phyloP scores from a whole-genome alignment of 1,140 invertebrate genomes.

The Drosophila subobscura region DNA sequence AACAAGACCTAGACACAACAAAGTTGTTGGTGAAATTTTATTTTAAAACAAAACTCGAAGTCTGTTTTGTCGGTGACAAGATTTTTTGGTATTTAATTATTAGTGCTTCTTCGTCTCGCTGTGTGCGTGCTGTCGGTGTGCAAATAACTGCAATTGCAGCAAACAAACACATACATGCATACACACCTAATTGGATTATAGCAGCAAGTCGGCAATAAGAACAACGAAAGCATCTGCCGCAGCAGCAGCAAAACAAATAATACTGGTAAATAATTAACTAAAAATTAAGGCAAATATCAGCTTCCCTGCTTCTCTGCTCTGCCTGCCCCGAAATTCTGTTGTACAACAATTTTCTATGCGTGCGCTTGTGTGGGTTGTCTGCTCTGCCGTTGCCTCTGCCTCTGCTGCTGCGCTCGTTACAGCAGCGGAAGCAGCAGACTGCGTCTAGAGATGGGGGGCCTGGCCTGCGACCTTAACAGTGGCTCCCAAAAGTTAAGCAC shows the following conservation, averaged over 20 bases:
- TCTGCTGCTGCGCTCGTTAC: not conserved
- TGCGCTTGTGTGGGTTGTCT: conserved; percentile 34
- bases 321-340: conserved; percentile 29
- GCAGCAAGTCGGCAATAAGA: conserved; percentile 46
- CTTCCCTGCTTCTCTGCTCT: conserved; percentile 10
- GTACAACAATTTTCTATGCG: conserved; percentile 49
- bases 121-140: conserved; percentile 50
- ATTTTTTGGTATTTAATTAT: conserved; percentile 29
- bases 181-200: conserved; percentile 72
- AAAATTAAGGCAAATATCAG: conserved; percentile 24
- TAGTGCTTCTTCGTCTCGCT: conserved; percentile 9
- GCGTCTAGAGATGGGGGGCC: conserved; percentile 40
- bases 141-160: conserved; percentile 62
- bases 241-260: conserved; percentile 31
- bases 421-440: conserved; percentile 32
- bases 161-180: conserved; percentile 49
- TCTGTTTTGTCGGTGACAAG: conserved; percentile 38
- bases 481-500: not conserved
- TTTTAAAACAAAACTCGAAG: conserved; percentile 43
- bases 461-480: conserved; percentile 37
- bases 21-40: conserved; percentile 59
- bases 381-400: conserved; percentile 1
- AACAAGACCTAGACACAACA: conserved; percentile 47
- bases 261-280: conserved; percentile 61
- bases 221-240: conserved; percentile 21